phyloP scores from a whole-genome alignment of 2,888 invertebrate genomes.

The Pycnomerus fuliginosus region DNA sequence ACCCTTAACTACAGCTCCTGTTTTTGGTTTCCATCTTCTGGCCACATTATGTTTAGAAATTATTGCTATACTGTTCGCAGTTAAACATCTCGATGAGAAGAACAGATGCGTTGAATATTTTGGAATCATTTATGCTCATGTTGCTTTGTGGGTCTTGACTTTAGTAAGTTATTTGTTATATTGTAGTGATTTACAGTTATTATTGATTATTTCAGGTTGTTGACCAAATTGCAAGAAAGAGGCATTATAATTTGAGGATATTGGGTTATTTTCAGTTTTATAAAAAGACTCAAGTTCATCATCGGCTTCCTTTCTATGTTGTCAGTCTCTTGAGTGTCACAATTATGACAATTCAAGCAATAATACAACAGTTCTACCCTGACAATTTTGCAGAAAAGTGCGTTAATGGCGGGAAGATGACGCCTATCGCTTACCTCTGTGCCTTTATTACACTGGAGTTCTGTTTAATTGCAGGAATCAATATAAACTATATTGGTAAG shows the following conservation, averaged over 20 bases:
- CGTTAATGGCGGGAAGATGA: constrained; percentile 53
- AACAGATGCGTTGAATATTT: constrained; percentile 60
- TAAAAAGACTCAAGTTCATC: constrained; percentile 60
- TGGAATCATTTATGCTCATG: constrained; percentile 60
- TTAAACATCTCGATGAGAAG: constrained; percentile 47
- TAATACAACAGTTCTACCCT: constrained; percentile 60
- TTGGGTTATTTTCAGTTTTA: constrained; percentile 70
- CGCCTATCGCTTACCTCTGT: constrained; percentile 62
- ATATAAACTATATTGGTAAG: constrained; percentile 59
- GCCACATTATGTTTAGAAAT: constrained; percentile 45
- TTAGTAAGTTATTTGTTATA: too few species aligned
- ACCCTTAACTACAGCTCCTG: constrained; percentile 45
- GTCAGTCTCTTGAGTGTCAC: constrained; percentile 64
- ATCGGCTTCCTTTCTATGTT: constrained; percentile 62
- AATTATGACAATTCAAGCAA: constrained; percentile 57
- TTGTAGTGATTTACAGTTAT: too few species aligned
- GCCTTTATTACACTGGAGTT: constrained; percentile 57
- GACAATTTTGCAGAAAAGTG: constrained; percentile 57
- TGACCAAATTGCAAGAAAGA: constrained; percentile 60
- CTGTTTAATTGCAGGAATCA: constrained; percentile 54
- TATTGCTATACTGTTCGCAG: constrained; percentile 46
- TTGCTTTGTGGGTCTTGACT: constrained; percentile 60
- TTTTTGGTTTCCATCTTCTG: constrained; percentile 44
- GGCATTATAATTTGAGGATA: constrained; percentile 62
- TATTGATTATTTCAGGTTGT: constrained; percentile 51